Conservation (phyloP, 2,797 vertebrate species). For the Crenuchus spilurus region DNA sequence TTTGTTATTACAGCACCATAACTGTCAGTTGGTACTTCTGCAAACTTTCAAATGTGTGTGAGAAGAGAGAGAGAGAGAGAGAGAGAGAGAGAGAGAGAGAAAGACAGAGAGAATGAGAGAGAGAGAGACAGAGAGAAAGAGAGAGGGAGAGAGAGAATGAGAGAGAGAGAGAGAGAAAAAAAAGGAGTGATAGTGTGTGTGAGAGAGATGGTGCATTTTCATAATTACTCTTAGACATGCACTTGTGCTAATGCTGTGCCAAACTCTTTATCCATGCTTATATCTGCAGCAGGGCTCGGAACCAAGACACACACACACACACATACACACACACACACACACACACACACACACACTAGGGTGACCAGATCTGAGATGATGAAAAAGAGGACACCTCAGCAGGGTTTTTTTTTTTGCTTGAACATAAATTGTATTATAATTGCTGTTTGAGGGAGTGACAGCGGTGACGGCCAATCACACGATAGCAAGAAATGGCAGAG, state of each 20-base stretch:
- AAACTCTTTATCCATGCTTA: slow-evolving; percentile 9
- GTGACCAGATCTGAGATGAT: no score
- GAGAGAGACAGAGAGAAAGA: neutral
- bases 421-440: no score
- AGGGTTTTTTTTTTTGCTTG: no score
- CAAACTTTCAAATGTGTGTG: no score
- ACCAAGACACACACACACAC: neutral
- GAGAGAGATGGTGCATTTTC: slow-evolving; percentile 34
- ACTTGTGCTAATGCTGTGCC: slow-evolving; percentile 22
- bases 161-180: slow-evolving; percentile 33
- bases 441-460: no score
- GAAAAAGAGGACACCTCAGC: no score
- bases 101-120: neutral
- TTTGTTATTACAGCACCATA: no score
- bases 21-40: no score
- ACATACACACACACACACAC: neutral
- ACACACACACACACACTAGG: slow-evolving; percentile 3
- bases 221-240: slow-evolving; percentile 38
- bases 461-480: no score
- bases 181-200: slow-evolving; percentile 52
- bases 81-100: neutral
- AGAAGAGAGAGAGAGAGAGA: no score
- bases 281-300: slow-evolving; percentile 26
- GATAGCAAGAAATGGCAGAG: no score
- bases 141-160: neutral